Evolutionary conservation across 2,797 vertebrate genomes (phyloP).

Genomic region (Sebastes iracundus): DNA sequence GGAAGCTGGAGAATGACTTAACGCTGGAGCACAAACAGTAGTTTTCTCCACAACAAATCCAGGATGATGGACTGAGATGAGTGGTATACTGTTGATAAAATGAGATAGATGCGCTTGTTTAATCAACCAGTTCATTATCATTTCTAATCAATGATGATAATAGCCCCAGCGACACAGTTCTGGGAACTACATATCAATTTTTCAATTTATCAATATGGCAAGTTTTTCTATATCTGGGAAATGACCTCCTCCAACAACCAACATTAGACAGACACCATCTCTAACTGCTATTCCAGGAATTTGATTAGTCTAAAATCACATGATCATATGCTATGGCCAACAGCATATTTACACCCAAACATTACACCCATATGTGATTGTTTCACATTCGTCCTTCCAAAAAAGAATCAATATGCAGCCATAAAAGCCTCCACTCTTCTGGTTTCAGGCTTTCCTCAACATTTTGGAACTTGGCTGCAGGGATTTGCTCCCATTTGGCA

Average conservation of each 20-base stretch:
- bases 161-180: not conserved
- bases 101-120: not conserved
- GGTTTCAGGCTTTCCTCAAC: not conserved
- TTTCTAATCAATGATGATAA: slow-evolving; percentile 15
- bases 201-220: not conserved
- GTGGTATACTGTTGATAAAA: not conserved
- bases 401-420: not conserved
- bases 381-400: not conserved
- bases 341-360: not conserved
- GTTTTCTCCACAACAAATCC: slow-evolving; percentile 25
- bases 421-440: not conserved
- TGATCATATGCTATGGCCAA: not conserved
- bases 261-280: not conserved
- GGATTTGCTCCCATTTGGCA: not conserved
- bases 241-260: not conserved
- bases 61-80: slow-evolving; percentile 9
- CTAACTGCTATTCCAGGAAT: not conserved
- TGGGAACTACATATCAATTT: not conserved
- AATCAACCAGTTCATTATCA: slow-evolving; percentile 10
- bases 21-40: slow-evolving; percentile 6
- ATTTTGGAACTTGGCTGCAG: not conserved
- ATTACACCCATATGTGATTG: not conserved
- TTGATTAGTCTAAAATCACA: not conserved
- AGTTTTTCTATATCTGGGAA: not conserved
- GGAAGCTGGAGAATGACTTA: slow-evolving; percentile 46